A percentile compares a stretch with the other conserved stretches of the same genome.
Evolutionary conservation across 2,797 vertebrate species (phyloP).

Genomic region (Myotis daubentonii): DNA sequence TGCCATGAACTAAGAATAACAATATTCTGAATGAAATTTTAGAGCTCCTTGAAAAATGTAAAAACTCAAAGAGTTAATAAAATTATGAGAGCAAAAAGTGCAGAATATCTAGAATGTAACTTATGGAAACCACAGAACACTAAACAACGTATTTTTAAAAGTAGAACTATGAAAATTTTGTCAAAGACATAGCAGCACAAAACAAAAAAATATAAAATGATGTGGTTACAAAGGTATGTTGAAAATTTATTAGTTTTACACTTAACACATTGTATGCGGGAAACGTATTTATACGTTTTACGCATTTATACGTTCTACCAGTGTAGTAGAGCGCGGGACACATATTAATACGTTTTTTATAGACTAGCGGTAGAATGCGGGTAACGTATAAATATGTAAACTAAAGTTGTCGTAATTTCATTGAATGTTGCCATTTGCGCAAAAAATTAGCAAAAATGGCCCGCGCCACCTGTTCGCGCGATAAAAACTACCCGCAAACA

Average conservation of each 20-base stretch:
- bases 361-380: no score
- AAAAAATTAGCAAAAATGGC: no score
- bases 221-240: not conserved
- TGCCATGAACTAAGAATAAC: conserved; percentile 31
- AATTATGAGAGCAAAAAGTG: not conserved
- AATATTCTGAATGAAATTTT: conserved; percentile 41
- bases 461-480: no score
- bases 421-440: no score
- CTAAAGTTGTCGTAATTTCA: no score
- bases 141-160: not conserved
- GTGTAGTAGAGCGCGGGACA: no score
- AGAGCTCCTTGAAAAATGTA: conserved; percentile 42
- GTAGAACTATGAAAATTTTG: not conserved
- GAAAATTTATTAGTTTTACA: not conserved
- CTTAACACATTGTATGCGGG: not conserved
- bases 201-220: not conserved
- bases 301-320: no score
- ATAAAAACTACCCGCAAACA: no score
- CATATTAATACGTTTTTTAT: no score
- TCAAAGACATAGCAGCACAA: conserved; percentile 1
- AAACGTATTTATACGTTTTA: no score
- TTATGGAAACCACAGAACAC: not conserved
- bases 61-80: conserved; percentile 6
- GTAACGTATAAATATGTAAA: no score
- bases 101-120: not conserved